Percentiles rank a stretch among this genome's conserved stretches.
Evolutionary conservation across 2,113 vertebrate species (phyloP).

Genomic region (Odocoileus virginianus): DNA sequence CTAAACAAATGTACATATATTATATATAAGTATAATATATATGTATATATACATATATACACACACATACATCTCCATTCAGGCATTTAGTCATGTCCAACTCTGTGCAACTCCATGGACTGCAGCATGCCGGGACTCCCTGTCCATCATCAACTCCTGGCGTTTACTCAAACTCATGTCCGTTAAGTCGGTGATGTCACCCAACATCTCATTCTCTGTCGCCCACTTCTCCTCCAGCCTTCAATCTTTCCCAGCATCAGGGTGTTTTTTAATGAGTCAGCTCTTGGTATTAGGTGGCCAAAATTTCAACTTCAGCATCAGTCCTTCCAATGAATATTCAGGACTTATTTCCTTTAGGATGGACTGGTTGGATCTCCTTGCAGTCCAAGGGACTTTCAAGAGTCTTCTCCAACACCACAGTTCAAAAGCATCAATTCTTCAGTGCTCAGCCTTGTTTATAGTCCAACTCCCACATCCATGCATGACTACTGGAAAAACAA

Average conservation of each 20-base stretch:
- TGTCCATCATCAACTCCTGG: not conserved
- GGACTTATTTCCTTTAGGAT: not conserved
- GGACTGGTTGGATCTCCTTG: not conserved
- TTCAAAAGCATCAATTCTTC: not conserved
- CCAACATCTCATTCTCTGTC: not conserved
- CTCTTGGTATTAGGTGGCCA: not conserved
- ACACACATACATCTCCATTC: too few relatives aligned
- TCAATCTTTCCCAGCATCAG: not conserved
- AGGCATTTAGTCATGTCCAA: not conserved
- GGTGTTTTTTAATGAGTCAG: not conserved
- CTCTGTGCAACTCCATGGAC: not conserved
- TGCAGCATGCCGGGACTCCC: not conserved
- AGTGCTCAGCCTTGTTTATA: too few relatives aligned
- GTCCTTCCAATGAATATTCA: not conserved
- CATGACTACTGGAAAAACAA: not conserved
- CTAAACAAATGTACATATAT: too few relatives aligned
- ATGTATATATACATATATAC: accelerated
- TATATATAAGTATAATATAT: too few relatives aligned
- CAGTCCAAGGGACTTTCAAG: not conserved
- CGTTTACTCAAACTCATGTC: not conserved
- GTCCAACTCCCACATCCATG: too few relatives aligned
- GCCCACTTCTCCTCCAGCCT: not conserved
- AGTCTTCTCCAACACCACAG: not conserved
- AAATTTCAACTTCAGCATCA: not conserved
- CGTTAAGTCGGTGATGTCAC: not conserved